Conservation (phyloP, 2,113 vertebrate species). For the Halcyon senegalensis region DNA sequence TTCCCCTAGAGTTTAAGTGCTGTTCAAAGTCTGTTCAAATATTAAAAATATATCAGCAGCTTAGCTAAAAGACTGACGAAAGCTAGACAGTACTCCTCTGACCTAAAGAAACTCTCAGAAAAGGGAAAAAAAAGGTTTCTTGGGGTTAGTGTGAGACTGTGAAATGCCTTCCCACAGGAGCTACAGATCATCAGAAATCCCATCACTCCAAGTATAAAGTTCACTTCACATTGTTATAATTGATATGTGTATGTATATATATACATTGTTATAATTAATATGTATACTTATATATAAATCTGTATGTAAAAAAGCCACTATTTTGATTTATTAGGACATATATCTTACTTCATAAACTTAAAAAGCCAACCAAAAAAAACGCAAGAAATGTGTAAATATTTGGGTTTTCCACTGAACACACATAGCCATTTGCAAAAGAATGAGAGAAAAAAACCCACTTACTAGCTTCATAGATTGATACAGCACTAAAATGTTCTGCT, state of each 20-base stretch:
- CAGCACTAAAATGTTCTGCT: background rate
- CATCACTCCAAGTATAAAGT: background rate
- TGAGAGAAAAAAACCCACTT: background rate
- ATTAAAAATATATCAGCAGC: background rate
- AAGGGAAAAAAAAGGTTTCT: background rate
- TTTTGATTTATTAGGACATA: background rate
- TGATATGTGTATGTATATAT: background rate
- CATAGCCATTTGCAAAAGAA: background rate
- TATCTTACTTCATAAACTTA: background rate
- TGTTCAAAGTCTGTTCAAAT: constrained; percentile 27
- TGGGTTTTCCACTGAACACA: background rate
- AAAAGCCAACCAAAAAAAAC: background rate
- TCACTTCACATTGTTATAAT: background rate
- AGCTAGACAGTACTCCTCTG: background rate
- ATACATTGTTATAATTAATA: background rate
- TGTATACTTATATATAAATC: background rate
- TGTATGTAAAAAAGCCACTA: background rate
- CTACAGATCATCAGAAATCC: background rate
- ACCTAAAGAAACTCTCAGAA: constrained; percentile 15
- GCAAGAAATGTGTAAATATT: background rate
- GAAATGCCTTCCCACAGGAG: background rate
- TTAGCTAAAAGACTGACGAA: background rate
- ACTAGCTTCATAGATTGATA: rapidly evolving
- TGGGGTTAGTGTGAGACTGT: background rate
- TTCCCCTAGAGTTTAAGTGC: background rate